These are phyloP conservation scores for Aldabrachelys gigantea DNA, from an alignment of 2,113 vertebrate genomes.

Conservation along the genomic window DNA sequence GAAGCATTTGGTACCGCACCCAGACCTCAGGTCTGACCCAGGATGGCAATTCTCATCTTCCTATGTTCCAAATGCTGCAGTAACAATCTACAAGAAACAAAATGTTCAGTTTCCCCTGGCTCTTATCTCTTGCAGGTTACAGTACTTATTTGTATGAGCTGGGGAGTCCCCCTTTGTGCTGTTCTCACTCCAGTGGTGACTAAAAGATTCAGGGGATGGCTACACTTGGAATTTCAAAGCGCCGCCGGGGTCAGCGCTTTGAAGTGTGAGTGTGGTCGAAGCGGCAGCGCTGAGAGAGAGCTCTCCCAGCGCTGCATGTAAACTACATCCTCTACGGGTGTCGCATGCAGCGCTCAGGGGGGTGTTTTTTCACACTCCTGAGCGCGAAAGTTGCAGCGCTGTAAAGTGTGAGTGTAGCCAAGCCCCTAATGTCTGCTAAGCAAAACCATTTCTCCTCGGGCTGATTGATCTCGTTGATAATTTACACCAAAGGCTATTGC, in stretches of 20 bases:
- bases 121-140: neutral
- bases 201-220: neutral
- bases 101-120: neutral
- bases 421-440: neutral
- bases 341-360: no score
- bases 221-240: no score
- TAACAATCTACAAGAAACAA: neutral
- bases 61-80: neutral
- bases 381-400: no score
- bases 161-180: neutral
- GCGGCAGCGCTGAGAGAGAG: no score
- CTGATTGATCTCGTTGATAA: neutral
- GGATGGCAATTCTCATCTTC: neutral
- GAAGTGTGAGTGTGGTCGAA: no score
- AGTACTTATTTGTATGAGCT: neutral
- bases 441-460: neutral
- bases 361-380: no score
- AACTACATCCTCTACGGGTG: no score
- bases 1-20: neutral
- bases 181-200: neutral
- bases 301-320: no score
- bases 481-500: neutral
- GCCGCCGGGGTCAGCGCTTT: no score
- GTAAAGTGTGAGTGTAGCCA: no score
- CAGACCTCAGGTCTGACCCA: neutral